Evolutionary conservation across 2,797 vertebrate genomes (phyloP).

Genomic region (Ctenosaura bakeri): DNA sequence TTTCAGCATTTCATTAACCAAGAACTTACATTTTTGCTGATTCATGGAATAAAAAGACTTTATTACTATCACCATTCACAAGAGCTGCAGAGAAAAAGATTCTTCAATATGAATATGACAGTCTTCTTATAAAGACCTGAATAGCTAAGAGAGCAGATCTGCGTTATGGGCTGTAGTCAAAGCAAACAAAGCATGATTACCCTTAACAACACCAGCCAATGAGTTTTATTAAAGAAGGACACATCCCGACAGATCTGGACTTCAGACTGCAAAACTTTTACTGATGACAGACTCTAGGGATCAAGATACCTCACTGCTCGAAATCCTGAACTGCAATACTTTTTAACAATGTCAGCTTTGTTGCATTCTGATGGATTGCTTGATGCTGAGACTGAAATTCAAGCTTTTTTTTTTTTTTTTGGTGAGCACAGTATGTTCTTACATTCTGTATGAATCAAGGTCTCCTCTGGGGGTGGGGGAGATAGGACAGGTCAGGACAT

Average conservation of each 20-base stretch:
- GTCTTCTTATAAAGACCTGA: background rate
- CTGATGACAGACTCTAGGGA: background rate
- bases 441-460: slow-evolving; percentile 18
- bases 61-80: background rate
- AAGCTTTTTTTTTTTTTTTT: background rate
- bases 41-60: background rate
- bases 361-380: slow-evolving; percentile 1
- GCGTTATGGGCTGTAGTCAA: background rate
- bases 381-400: slow-evolving; percentile 3
- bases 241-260: background rate
- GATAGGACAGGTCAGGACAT: background rate
- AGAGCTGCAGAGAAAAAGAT: background rate
- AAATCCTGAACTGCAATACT: slow-evolving; percentile 12
- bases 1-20: background rate
- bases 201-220: background rate
- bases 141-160: background rate
- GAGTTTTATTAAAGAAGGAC: background rate
- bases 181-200: background rate
- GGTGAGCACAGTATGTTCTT: slow-evolving; percentile 16
- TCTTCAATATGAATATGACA: background rate
- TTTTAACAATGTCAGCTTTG: slow-evolving; percentile 5
- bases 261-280: slow-evolving; percentile 15
- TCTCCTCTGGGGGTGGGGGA: background rate
- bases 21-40: background rate
- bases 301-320: background rate